Base-by-base conservation (phyloP, 2,113 vertebrate genomes). In the Boulengeromyrus knoepffleri region DNA sequence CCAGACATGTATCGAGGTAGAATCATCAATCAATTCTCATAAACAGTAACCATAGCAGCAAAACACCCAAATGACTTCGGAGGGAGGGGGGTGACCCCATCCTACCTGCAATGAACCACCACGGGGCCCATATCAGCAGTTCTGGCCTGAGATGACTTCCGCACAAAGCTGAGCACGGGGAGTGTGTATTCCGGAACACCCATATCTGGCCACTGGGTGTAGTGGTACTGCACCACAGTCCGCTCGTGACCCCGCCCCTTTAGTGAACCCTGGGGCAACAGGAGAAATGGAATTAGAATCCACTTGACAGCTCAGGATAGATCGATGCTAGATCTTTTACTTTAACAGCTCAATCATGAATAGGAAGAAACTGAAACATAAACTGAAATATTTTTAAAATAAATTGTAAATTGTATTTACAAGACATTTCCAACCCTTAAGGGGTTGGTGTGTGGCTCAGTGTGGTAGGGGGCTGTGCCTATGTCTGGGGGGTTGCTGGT, bases 121-220 rank as follows among this genome's bases (percentile, higher is more conserved):
- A 98, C 96, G 0, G 98, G 98, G n/a, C 98, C 98, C 3, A 97
- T 96, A 1, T 97, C 96, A 0, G 96, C 95, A 1, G 95, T 95
- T 90, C 97, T 95, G 36, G 97, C 97, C 0, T 93, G 95, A 0
- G 98, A 96, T 0, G 98, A 98, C 13, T 97, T 97, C 92, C 96
- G 96, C 94, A 99, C 97, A 45, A 99, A 99, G 91, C 97, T 97
- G 89, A 99, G 96, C 46, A 99, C 96, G 0, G 98, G 98, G 90
- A 99, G 95, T 0, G 98, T 95, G 89, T 99, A 98, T 17, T 99
- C 98, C 0, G 98, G 98, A 89, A 98, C 98, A 0, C 98, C 98
- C 98, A 99, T 99, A 93, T 99, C 98, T 0, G 98, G 98, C 98
- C 98, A 99, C 95, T 99, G 98, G 21, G 98, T 99, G 92, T 99